Percentiles rank a stretch among this genome's conserved stretches.
Conservation (phyloP, 2,888 invertebrate genomes). For the Oscheius sp. region DNA sequence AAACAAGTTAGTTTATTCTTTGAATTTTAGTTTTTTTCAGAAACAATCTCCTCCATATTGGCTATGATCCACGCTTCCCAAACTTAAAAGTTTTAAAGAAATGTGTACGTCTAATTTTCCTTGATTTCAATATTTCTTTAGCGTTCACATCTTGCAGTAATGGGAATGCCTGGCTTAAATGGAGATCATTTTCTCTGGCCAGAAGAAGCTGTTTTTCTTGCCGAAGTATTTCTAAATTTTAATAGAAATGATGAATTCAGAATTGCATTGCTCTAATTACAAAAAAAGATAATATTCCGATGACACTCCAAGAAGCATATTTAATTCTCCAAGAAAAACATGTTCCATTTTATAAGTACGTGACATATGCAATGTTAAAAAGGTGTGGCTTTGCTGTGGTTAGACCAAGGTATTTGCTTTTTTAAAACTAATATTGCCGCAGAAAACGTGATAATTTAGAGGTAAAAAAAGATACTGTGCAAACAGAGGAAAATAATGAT, state of each 20-base stretch:
- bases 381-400: constrained; percentile 43
- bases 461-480: neutral
- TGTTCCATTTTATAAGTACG: constrained; percentile 36
- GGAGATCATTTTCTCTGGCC: constrained; percentile 47
- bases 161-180: constrained; percentile 46
- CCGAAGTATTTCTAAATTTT: too few relatives aligned
- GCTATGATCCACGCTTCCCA: constrained; percentile 21
- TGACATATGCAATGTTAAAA: constrained; percentile 39
- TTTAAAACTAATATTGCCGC: neutral
- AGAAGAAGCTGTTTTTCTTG: constrained; percentile 58
- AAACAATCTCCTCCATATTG: constrained; percentile 28
- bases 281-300: constrained; percentile 17
- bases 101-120: constrained; percentile 28
- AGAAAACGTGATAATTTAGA: neutral
- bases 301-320: constrained; percentile 37
- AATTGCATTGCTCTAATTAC: constrained; percentile 36
- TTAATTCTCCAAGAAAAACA: constrained; percentile 29
- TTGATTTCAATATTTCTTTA: constrained; percentile 17
- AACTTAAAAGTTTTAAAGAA: constrained; percentile 35
- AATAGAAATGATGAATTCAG: constrained; percentile 27
- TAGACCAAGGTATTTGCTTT: constrained; percentile 37
- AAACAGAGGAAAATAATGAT: neutral
- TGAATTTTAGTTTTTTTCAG: too few relatives aligned
- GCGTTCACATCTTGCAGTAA: constrained; percentile 50
- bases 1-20: neutral